phyloP scores from a whole-genome alignment of 2,113 vertebrate genomes.

The Microtus montanus region DNA sequence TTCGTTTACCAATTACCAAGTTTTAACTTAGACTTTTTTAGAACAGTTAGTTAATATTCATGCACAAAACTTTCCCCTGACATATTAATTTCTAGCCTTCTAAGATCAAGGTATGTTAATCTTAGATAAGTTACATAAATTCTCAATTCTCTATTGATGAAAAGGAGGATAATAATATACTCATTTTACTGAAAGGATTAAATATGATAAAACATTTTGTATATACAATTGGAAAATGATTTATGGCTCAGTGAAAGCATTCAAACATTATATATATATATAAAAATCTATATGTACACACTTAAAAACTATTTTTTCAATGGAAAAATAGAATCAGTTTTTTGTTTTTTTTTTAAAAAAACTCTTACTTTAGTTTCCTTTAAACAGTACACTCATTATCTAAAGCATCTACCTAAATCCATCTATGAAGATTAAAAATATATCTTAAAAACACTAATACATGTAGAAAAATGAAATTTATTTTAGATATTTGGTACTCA shows the following conservation, averaged over 20 bases:
- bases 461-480: neutral
- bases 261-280: neutral
- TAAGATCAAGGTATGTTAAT: neutral
- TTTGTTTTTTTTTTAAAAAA: neutral
- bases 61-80: neutral
- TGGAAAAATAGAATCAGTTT: neutral
- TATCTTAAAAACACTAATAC: neutral
- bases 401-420: neutral
- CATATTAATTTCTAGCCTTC: neutral
- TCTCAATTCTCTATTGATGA: neutral
- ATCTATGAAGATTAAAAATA: neutral
- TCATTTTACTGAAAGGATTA: neutral
- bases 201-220: neutral
- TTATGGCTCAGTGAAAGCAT: neutral
- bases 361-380: neutral
- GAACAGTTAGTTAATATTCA: neutral
- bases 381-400: neutral
- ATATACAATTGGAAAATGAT: neutral
- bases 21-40: neutral
- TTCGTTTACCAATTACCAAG: neutral
- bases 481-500: slow-evolving; percentile 10
- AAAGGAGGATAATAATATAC: neutral
- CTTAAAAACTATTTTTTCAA: neutral
- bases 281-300: neutral
- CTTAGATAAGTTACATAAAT: neutral